Base-by-base conservation (phyloP, 2,888 invertebrate species). In the Rhagophthalmus giganteus region DNA sequence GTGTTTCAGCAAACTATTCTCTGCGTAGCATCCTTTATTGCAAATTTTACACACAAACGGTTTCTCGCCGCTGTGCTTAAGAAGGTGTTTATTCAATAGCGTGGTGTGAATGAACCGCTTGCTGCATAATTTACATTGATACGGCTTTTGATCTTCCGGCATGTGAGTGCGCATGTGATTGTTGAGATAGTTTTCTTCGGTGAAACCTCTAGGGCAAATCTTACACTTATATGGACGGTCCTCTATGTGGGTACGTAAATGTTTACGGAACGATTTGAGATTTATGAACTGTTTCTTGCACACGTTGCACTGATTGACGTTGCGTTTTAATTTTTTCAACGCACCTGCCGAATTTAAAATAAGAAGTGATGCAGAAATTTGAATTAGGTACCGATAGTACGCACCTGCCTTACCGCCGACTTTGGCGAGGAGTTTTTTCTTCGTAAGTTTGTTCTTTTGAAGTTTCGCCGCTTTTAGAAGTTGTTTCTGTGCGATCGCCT, bases 51-150 rank as follows among this genome's bases (percentile, higher is more conserved):
- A 77, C n/a, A 77, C 69, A 58, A 76, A 76, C 1, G 76, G 76
- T 52, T 77, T 76, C 57, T 77, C 76, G 1, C 74, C 76, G 11
- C 72, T 74, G 52, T 78, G 78, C 42, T 75, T 76, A 28, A 76
- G 64, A 61, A 74, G 66, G 60, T 78, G 78, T 51, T 78, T 78
- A 32, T 68, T 74, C 13, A 78, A 59, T 51, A 76, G 63, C 5
- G 76, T 74, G 24, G 69, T 67, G 51, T 78, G 77, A 10, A 77
- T 74, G 62, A 78, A 78, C 2, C 75, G 66, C 58, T 75, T 76
- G 38, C 74, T 71, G 55, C 78, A 79, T 8, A 75, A 66, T 39
- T 71, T 64, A 57, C 78, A 79, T 51, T 74, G 74, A 55, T 77
- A 76, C 0, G 76, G 76, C 56, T 78, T 79, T 45, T 75, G 72